phyloP scores from a whole-genome alignment of 2,113 vertebrate species.

The Ochotona princeps region DNA sequence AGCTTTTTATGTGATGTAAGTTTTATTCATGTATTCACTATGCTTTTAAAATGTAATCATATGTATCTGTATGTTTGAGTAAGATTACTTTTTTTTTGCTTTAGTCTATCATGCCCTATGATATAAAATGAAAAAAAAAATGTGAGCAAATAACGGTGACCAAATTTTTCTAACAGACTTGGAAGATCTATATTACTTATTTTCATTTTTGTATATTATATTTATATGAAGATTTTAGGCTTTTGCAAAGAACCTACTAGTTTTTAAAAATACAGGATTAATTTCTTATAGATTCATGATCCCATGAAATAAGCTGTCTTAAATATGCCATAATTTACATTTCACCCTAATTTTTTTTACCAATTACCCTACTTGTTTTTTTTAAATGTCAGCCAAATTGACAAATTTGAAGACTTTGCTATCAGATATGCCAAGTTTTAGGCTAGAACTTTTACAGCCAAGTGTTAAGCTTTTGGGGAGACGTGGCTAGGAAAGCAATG shows the following conservation, averaged over 20 bases:
- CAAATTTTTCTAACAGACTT: constrained; percentile 5
- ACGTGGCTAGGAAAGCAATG: constrained; percentile 45
- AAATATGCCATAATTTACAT: constrained; percentile 38
- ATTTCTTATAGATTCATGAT: constrained; percentile 31
- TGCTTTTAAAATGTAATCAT: not conserved
- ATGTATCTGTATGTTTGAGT: not conserved
- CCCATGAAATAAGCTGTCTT: constrained; percentile 8
- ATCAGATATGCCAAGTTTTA: constrained; percentile 44
- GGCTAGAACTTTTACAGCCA: not conserved
- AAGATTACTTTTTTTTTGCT: constrained; percentile 19
- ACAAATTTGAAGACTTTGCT: constrained; percentile 14
- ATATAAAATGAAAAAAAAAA: constrained; percentile 20
- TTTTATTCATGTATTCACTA: not conserved
- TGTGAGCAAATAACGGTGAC: not conserved
- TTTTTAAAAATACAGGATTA: constrained; percentile 14
- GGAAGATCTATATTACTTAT: not conserved
- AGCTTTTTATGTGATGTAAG: not conserved
- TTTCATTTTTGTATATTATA: not conserved
- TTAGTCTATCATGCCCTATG: not conserved
- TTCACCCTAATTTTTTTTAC: constrained; percentile 9
- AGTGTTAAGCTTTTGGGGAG: constrained; percentile 53
- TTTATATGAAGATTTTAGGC: not conserved
- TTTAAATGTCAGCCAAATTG: constrained; percentile 50
- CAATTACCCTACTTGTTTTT: constrained; percentile 48
- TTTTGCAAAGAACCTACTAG: constrained; percentile 11